phyloP scores from a whole-genome alignment of 2,113 vertebrate genomes.

The Tragelaphus strepsiceros region DNA sequence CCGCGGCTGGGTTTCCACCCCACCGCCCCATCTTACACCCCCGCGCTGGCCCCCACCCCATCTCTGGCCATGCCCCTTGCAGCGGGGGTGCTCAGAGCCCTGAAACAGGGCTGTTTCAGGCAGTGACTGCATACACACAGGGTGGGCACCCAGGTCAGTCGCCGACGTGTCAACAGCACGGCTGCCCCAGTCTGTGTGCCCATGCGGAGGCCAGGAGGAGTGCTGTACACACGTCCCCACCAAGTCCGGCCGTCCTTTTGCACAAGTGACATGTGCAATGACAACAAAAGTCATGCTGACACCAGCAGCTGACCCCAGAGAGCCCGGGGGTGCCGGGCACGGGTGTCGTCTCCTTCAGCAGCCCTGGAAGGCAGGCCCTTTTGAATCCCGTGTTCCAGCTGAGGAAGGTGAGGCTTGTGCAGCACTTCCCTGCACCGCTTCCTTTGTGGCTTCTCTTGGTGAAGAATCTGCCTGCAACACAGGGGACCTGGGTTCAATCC shows the following conservation, averaged over 20 bases:
- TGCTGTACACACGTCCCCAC: rapidly evolving
- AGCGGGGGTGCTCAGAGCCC: neutral
- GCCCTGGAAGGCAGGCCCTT: neutral
- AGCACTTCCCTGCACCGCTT: rapidly evolving
- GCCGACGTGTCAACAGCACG: rapidly evolving
- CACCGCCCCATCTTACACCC: rapidly evolving
- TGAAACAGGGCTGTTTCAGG: neutral
- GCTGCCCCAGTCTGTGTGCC: rapidly evolving
- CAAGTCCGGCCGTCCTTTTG: neutral
- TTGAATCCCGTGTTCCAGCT: neutral
- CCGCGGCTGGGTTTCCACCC: neutral
- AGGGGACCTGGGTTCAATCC: neutral
- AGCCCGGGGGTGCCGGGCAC: rapidly evolving
- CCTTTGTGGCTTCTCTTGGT: neutral
- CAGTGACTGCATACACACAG: rapidly evolving
- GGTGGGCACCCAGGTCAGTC: rapidly evolving
- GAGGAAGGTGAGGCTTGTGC: neutral
- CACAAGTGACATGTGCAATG: neutral
- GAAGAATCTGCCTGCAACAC: neutral
- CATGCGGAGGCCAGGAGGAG: rapidly evolving
- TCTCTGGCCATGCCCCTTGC: neutral
- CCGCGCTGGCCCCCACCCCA: rapidly evolving
- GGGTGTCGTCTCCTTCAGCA: rapidly evolving
- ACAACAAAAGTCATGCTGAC: rapidly evolving
- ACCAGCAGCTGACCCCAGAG: neutral